Evolutionary conservation across 2,797 vertebrate genomes (phyloP).

Genomic region (Notolepis coatsorum): DNA sequence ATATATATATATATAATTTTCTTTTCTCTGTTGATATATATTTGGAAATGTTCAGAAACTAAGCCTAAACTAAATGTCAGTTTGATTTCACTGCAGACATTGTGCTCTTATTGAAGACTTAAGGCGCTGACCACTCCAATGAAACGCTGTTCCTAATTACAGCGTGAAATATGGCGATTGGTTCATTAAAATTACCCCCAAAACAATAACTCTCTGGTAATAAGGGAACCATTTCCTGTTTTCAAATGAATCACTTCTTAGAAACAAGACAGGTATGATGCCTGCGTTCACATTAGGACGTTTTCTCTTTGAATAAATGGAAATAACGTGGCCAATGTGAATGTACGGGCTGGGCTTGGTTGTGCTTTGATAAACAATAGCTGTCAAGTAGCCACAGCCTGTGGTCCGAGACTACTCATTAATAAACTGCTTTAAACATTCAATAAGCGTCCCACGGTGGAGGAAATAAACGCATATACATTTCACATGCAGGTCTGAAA

Average conservation of each 20-base stretch:
- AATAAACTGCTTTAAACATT: slow-evolving; percentile 44
- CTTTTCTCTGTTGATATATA: too few species aligned
- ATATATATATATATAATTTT: too few species aligned
- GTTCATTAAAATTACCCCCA: background rate
- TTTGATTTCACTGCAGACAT: too few species aligned
- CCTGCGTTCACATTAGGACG: background rate
- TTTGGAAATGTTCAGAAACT: too few species aligned
- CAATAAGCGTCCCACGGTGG: slow-evolving; percentile 4
- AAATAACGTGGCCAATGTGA: background rate
- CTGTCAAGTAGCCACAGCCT: slow-evolving; percentile 32
- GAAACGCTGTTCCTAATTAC: too few species aligned
- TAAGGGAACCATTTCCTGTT: too few species aligned
- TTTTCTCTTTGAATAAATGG: background rate
- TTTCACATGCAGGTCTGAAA: slow-evolving; percentile 45
- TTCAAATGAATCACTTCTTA: background rate
- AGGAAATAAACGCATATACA: background rate
- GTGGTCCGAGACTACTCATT: slow-evolving; percentile 30
- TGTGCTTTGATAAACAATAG: slow-evolving; percentile 29
- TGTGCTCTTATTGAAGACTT: too few species aligned
- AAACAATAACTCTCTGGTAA: too few species aligned
- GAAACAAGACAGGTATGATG: background rate
- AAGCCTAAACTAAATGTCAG: too few species aligned
- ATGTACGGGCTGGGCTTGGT: slow-evolving; percentile 7
- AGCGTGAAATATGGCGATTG: too few species aligned
- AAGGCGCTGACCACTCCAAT: too few species aligned